These are phyloP conservation scores for Brachionus sp. DNA, from an alignment of 1,140 invertebrate species.

Conservation along the genomic window DNA sequence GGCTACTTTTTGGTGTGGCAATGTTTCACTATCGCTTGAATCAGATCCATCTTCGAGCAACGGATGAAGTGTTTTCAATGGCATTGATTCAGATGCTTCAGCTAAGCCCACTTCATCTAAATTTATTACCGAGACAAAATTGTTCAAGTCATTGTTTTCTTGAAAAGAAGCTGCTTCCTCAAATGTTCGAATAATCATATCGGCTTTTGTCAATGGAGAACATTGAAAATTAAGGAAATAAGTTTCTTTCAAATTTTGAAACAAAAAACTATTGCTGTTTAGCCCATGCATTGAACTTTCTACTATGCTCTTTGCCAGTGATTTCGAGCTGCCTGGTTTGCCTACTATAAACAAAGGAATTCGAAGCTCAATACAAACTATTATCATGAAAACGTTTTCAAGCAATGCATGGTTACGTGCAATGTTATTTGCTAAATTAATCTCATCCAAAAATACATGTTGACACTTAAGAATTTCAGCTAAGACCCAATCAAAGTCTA, in stretches of 20 bases:
- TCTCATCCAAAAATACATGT: constrained; percentile 51
- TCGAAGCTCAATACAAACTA: constrained; percentile 52
- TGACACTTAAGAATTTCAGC: constrained; percentile 49
- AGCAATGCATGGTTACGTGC: constrained; percentile 54
- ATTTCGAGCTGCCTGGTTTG: constrained; percentile 57
- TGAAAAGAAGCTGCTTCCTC: constrained; percentile 53
- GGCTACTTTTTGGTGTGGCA: constrained; percentile 49
- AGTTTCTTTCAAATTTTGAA: constrained; percentile 51
- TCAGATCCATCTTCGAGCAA: constrained; percentile 48
- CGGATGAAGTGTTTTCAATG: constrained; percentile 52
- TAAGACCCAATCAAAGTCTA: neutral
- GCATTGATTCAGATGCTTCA: constrained; percentile 53
- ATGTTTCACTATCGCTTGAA: constrained; percentile 33
- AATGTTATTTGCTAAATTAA: constrained; percentile 51
- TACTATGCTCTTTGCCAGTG: constrained; percentile 53
- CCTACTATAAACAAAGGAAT: constrained; percentile 55
- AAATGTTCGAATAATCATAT: constrained; percentile 54
- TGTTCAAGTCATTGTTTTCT: constrained; percentile 50
- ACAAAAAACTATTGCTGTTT: constrained; percentile 48
- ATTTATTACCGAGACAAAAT: constrained; percentile 54
- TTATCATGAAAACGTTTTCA: constrained; percentile 56
- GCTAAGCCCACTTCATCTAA: constrained; percentile 56
- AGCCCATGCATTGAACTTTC: constrained; percentile 53
- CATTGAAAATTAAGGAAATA: constrained; percentile 54
- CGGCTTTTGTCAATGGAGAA: constrained; percentile 52